A percentile compares a stretch with the other conserved stretches of the same genome.
phyloP scores from a whole-genome alignment of 2,888 invertebrate genomes.

The Dicycla oo region DNA sequence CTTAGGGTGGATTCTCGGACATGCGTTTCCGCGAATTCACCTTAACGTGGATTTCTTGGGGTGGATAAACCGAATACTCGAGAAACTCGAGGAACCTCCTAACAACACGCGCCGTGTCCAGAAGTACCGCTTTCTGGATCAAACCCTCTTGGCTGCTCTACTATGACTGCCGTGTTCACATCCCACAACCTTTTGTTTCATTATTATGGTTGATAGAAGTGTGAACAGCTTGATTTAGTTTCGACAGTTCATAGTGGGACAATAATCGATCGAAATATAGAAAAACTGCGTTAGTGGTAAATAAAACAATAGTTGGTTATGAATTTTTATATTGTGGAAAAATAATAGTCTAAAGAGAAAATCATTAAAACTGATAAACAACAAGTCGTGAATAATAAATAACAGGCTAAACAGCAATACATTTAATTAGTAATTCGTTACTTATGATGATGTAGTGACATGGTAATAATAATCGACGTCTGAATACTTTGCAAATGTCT shows the following conservation, averaged over 20 bases:
- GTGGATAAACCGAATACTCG: no score
- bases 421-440: conserved; percentile 13
- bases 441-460: background rate
- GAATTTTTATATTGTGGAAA: conserved; percentile 48
- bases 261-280: no score
- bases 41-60: no score
- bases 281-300: background rate
- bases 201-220: background rate
- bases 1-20: no score
- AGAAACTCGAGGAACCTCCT: background rate
- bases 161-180: background rate
- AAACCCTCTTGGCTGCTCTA: background rate
- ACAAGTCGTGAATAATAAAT: conserved; percentile 20
- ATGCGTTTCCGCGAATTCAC: no score
- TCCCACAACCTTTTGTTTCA: background rate
- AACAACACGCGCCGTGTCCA: background rate
- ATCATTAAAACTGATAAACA: conserved; percentile 26
- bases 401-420: conserved; percentile 38
- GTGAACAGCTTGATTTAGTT: background rate
- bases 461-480: background rate
- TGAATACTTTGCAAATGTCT: background rate
- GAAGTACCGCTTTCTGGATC: background rate
- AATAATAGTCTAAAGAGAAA: conserved; percentile 52
- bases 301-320: conserved; percentile 32
- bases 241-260: background rate